phyloP scores from a whole-genome alignment of 2,797 vertebrate genomes.

The Myotis findleyi region DNA sequence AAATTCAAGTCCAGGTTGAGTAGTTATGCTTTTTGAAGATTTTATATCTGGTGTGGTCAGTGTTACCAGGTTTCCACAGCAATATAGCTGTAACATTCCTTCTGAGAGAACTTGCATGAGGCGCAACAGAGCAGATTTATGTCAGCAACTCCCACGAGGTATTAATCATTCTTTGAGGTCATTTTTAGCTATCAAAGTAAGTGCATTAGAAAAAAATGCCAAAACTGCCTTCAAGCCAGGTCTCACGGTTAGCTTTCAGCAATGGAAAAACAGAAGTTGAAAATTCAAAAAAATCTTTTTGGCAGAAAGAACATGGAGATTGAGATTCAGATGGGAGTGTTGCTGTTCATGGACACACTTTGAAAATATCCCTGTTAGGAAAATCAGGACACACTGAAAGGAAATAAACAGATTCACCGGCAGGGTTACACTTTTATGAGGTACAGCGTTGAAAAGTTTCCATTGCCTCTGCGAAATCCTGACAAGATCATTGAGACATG shows the following conservation, averaged over 20 bases:
- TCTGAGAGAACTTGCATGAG: conserved; percentile 81
- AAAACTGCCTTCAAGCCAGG: conserved; percentile 81
- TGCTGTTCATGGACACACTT: conserved; percentile 76
- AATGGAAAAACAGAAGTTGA: conserved; percentile 77
- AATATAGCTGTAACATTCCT: conserved; percentile 84
- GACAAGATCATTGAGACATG: conserved; percentile 80
- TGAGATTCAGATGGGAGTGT: conserved; percentile 67
- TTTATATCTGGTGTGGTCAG: conserved; percentile 82
- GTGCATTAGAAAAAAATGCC: conserved; percentile 82
- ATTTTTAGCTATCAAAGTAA: conserved; percentile 87
- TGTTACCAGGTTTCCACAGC: conserved; percentile 84
- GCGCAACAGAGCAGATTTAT: conserved; percentile 86
- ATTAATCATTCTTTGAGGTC: conserved; percentile 87
- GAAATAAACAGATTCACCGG: conserved; percentile 89
- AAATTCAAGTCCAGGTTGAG: conserved; percentile 71
- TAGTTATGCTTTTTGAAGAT: conserved; percentile 66
- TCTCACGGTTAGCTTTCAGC: conserved; percentile 84
- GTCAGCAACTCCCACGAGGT: conserved; percentile 81
- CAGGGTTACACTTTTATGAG: conserved; percentile 84
- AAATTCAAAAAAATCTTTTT: conserved; percentile 85
- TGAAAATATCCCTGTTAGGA: conserved; percentile 82
- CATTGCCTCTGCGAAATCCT: conserved; percentile 80
- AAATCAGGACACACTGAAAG: conserved; percentile 80
- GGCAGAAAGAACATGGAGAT: conserved; percentile 71
- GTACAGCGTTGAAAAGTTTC: conserved; percentile 81